Conservation (phyloP, 2,888 invertebrate genomes). For the Nowickia ferox region DNA sequence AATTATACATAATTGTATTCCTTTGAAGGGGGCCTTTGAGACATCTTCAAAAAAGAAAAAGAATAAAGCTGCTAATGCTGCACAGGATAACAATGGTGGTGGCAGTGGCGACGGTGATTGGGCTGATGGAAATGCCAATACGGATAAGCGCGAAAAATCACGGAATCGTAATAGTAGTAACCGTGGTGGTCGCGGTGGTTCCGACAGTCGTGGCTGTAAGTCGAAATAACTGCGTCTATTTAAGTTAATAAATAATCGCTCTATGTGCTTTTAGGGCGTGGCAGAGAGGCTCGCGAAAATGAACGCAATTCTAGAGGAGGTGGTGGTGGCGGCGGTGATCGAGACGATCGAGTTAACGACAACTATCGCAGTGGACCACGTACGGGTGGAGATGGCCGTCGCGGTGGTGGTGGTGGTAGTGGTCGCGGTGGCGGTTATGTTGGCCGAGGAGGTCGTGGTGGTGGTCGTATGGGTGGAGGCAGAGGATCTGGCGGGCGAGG, state of each 20-base stretch:
- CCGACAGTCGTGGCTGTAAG: conserved; percentile 85
- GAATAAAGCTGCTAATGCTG: conserved; percentile 87
- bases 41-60: conserved; percentile 94
- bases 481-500: conserved; percentile 84
- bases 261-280: conserved; percentile 82
- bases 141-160: conserved; percentile 82
- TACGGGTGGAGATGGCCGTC: conserved; percentile 78
- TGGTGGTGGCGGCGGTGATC: conserved; percentile 74
- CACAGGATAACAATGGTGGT: conserved; percentile 83
- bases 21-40: conserved; percentile 90
- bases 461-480: conserved; percentile 83
- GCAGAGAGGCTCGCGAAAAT: conserved; percentile 87
- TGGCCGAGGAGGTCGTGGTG: conserved; percentile 83
- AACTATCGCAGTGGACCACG: conserved; percentile 75
- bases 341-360: conserved; percentile 73
- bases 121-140: conserved; percentile 81
- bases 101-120: conserved; percentile 83
- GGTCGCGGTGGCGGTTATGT: conserved; percentile 83
- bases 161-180: conserved; percentile 82
- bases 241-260: background rate
- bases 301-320: conserved; percentile 84
- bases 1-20: background rate
- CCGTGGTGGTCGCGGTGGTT: conserved; percentile 83
- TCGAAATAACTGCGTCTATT: background rate
- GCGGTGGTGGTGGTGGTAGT: conserved; percentile 82